A percentile compares a stretch with the other conserved stretches of the same genome.
phyloP scores from a whole-genome alignment of 2,113 vertebrate species.

The Phrynosoma blainvillii region DNA sequence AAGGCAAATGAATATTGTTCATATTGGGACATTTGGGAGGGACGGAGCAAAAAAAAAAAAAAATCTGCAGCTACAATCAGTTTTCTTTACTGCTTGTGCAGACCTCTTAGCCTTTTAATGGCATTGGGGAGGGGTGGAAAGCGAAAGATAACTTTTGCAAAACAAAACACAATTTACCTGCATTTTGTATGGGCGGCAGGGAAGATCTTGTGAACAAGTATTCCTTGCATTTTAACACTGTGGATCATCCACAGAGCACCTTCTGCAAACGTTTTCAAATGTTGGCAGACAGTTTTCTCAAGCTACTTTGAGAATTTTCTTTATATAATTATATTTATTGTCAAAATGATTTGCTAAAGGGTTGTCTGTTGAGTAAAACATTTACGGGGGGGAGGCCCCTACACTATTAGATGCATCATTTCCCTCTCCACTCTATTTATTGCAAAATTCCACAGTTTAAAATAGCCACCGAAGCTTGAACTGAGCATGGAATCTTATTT shows the following conservation, averaged over 20 bases:
- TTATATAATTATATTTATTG: slow-evolving; percentile 63
- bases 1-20: slow-evolving; percentile 61
- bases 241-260: slow-evolving; percentile 61
- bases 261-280: slow-evolving; percentile 53
- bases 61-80: slow-evolving; percentile 71
- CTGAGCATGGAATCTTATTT: slow-evolving; percentile 74
- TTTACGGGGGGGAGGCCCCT: slow-evolving; percentile 67
- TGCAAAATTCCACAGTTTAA: slow-evolving; percentile 68
- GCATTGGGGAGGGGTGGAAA: slow-evolving; percentile 1
- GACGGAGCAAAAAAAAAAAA: background rate
- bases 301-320: slow-evolving; percentile 64
- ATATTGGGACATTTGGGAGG: slow-evolving; percentile 48
- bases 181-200: slow-evolving; percentile 64
- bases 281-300: slow-evolving; percentile 64
- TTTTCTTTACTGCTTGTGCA: slow-evolving; percentile 67
- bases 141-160: slow-evolving; percentile 53
- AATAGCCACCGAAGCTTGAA: slow-evolving; percentile 74
- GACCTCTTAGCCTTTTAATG: slow-evolving; percentile 66
- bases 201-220: slow-evolving; percentile 52
- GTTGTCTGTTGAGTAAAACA: slow-evolving; percentile 56
- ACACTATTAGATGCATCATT: slow-evolving; percentile 56
- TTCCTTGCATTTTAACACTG: slow-evolving; percentile 47
- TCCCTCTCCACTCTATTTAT: slow-evolving; percentile 74
- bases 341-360: slow-evolving; percentile 61
- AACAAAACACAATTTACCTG: slow-evolving; percentile 46